These are phyloP conservation scores for Xylophagus ater DNA, from an alignment of 2,888 invertebrate species.

Conservation along the genomic window DNA sequence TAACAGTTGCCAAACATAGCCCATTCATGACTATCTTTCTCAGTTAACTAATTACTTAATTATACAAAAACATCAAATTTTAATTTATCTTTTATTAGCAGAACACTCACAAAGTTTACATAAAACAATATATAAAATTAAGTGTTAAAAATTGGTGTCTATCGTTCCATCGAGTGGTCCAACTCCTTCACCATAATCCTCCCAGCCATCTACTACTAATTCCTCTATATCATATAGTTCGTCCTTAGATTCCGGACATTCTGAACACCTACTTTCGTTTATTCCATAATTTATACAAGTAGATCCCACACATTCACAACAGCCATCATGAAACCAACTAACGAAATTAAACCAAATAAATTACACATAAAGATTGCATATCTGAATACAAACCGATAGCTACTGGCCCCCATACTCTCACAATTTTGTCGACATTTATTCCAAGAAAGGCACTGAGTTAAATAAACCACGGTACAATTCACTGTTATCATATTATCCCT, in stretches of 20 bases:
- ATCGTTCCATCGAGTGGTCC: slow-evolving; percentile 33
- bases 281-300: slow-evolving; percentile 84
- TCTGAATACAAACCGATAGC: too few species aligned
- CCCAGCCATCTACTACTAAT: slow-evolving; percentile 32
- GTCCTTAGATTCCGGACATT: slow-evolving; percentile 48
- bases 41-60: too few species aligned
- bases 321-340: slow-evolving; percentile 85
- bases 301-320: slow-evolving; percentile 85
- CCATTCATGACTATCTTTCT: too few species aligned
- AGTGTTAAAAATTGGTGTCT: slow-evolving; percentile 14
- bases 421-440: slow-evolving; percentile 78
- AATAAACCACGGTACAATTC: slow-evolving; percentile 86
- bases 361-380: too few species aligned
- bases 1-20: too few species aligned
- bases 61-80: too few species aligned
- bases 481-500: slow-evolving; percentile 50
- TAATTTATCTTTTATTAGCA: too few species aligned
- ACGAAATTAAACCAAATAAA: too few species aligned
- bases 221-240: slow-evolving; percentile 38
- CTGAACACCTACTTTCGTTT: slow-evolving; percentile 65
- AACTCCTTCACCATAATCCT: slow-evolving; percentile 51
- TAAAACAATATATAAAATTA: too few species aligned
- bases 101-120: too few species aligned
- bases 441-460: slow-evolving; percentile 80
- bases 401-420: slow-evolving; percentile 37